A percentile compares a stretch with the other conserved stretches of the same genome.
Conservation (phyloP, 1,140 invertebrate species). For the Samia ricini region DNA sequence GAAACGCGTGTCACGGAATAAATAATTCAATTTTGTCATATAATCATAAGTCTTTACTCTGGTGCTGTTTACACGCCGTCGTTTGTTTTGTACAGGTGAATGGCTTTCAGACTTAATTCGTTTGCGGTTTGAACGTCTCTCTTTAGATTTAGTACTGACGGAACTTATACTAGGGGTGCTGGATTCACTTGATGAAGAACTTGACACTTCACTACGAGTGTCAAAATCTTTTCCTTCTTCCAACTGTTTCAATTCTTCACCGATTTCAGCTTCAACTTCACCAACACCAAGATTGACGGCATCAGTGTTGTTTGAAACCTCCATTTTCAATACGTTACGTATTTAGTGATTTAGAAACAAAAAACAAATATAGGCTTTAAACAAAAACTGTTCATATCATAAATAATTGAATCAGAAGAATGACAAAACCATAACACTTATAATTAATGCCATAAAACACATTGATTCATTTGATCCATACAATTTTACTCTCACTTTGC, state of each 20-base stretch:
- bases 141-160: conserved; percentile 79
- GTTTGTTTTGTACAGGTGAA: conserved; percentile 73
- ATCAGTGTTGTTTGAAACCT: conserved; percentile 77
- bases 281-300: conserved; percentile 84
- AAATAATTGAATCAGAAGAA: not conserved
- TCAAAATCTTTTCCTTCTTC: conserved; percentile 83
- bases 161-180: conserved; percentile 86
- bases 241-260: conserved; percentile 83
- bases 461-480: not conserved
- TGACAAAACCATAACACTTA: not conserved
- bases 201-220: conserved; percentile 88
- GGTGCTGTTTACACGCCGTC: conserved; percentile 68
- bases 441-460: not conserved
- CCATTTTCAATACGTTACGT: conserved; percentile 41
- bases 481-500: not conserved
- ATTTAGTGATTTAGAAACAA: conserved; percentile 9
- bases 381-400: not conserved
- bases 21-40: conserved; percentile 93
- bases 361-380: not conserved
- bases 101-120: conserved; percentile 76
- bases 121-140: conserved; percentile 73
- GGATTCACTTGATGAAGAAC: conserved; percentile 82
- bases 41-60: conserved; percentile 88
- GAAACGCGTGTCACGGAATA: conserved; percentile 96
- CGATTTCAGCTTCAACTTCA: conserved; percentile 84